Base-by-base conservation (phyloP, 2,113 vertebrate genomes). In the Sylvicapra grimmia region DNA sequence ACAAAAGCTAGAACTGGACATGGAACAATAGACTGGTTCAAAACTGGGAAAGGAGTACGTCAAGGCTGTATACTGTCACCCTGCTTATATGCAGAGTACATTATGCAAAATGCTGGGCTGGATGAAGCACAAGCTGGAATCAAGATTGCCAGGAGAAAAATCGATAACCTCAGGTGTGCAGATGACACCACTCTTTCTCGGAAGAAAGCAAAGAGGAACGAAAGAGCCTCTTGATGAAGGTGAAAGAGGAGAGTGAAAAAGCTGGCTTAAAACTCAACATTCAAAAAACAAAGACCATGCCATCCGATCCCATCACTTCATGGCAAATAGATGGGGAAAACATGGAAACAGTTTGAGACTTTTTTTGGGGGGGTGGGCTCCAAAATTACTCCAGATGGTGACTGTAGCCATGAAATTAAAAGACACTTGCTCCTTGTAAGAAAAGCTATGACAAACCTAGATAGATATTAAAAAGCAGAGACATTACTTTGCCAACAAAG, bases 351-450 rank as follows among this genome's bases (percentile, higher is more conserved):
- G 36, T 36, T 36, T 36, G 33, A 72, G 65, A 72, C n/a, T 36
- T 68, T 65, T 36, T 12, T 1, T 5, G 27, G 0, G n/a, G 9
- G 0, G n/a, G 18, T 2, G 18, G 9, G 4, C 65, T 23, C 18
- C 65, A 36, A 72, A 36, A 36, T 72, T n/a, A 72, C 65, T 72
- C 2, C 3, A 72, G 65, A 36, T 36, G 19, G 19, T 72, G 18
- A 72, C 4, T 36, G 19, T 19, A 72, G 18, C 65, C 65, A 72
- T 36, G 65, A 72, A 72, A 72, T 36, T 72, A 72, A 72, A 72
- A 36, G 65, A 36, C 65, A 36, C 4, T 68, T n/a, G 4, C n/a
- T 72, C 2, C n/a, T 72, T 72, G 68, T 21, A 72, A 72, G 68
- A 36, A 72, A 72, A 72, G 19, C 4, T 72, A 72, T 40, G n/a